Evolutionary conservation across 2,113 vertebrate species (phyloP).

Genomic region (Corythornis vintsioides): DNA sequence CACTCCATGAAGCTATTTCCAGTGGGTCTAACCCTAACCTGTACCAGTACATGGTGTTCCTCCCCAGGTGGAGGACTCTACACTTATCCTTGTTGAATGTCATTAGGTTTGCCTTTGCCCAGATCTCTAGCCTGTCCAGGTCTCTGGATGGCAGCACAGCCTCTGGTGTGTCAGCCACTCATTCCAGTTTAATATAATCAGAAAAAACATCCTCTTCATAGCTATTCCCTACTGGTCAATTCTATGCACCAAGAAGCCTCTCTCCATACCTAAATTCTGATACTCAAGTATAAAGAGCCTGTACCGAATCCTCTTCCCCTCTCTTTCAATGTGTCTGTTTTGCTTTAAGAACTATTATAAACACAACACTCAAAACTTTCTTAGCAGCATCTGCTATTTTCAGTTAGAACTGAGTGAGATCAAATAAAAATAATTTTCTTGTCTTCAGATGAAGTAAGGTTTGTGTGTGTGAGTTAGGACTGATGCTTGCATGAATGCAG

Average conservation of each 20-base stretch:
- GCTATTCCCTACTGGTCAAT: neutral
- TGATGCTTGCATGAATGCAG: conserved; percentile 32
- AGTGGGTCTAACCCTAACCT: too few relatives aligned
- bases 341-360: neutral
- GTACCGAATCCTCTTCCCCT: neutral
- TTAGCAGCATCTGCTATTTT: neutral
- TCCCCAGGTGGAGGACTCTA: too few relatives aligned
- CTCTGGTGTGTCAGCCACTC: too few relatives aligned
- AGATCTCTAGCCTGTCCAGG: too few relatives aligned
- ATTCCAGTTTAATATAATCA: too few relatives aligned
- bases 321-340: neutral
- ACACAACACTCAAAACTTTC: neutral
- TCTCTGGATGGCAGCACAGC: too few relatives aligned
- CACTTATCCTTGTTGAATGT: too few relatives aligned
- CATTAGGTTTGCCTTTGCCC: too few relatives aligned
- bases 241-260: neutral
- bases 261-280: neutral
- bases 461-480: conserved; percentile 9
- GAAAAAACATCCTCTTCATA: neutral
- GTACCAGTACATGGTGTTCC: too few relatives aligned
- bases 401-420: neutral
- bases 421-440: conserved; percentile 38
- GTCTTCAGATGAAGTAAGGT: conserved; percentile 17
- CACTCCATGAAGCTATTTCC: too few relatives aligned
- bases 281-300: neutral